A percentile compares a stretch with the other conserved stretches of the same genome.
phyloP scores from a whole-genome alignment of 2,888 invertebrate species.

The Kuschelorhynchus macadamiae region DNA sequence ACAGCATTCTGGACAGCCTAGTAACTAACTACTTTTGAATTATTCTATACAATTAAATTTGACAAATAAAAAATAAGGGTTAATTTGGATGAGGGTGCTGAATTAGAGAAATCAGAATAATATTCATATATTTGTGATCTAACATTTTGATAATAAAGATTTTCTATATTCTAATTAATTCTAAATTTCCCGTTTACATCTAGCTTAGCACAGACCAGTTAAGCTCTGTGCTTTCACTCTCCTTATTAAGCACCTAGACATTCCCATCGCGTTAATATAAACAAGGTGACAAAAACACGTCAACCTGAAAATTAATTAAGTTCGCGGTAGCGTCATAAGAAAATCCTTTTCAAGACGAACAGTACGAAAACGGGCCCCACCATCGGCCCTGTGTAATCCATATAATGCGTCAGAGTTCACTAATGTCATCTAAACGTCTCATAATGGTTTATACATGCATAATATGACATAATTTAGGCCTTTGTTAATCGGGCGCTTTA shows the following conservation, averaged over 20 bases:
- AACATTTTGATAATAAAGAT: no score
- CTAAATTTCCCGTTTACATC: no score
- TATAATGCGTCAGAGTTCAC: conserved; percentile 59
- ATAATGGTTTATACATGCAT: conserved; percentile 64
- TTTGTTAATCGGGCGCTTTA: conserved; percentile 60
- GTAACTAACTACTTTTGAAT: no score
- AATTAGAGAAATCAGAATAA: no score
- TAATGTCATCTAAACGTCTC: conserved; percentile 62
- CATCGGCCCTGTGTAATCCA: conserved; percentile 53
- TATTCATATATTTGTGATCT: no score
- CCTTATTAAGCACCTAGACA: not conserved
- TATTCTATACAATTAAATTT: no score
- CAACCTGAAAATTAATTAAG: conserved; percentile 45
- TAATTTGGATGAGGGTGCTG: no score
- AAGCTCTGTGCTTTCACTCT: no score
- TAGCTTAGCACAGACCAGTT: no score
- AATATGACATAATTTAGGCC: conserved; percentile 63
- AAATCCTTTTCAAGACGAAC: conserved; percentile 41
- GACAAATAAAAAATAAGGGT: no score
- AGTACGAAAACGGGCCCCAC: conserved; percentile 4
- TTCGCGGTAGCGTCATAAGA: conserved; percentile 41
- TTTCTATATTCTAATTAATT: no score
- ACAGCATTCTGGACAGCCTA: no score
- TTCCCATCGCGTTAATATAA: conserved; percentile 32
- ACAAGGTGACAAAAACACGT: conserved; percentile 45